A percentile compares a stretch with the other conserved stretches of the same genome.
Conservation (phyloP, 2,888 invertebrate genomes). For the Ecliptopera silaceata region DNA sequence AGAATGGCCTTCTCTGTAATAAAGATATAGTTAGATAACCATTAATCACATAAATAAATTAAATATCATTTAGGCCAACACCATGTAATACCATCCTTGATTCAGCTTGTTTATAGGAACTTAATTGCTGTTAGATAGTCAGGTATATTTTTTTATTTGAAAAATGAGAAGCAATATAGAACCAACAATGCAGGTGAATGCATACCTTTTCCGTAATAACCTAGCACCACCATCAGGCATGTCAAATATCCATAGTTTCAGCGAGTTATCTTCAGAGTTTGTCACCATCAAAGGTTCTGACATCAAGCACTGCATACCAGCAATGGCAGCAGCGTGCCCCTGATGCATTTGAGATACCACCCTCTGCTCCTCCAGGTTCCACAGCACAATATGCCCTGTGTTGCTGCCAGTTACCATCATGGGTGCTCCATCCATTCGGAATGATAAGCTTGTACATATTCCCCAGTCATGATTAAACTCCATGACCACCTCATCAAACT, state of each 20-base stretch:
- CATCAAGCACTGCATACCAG: constrained; percentile 92
- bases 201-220: constrained; percentile 87
- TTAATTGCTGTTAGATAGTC: too few relatives aligned
- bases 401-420: constrained; percentile 93
- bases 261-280: constrained; percentile 95
- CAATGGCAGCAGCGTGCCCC: constrained; percentile 90
- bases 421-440: constrained; percentile 92
- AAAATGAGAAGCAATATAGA: too few relatives aligned
- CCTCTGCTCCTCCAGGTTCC: constrained; percentile 94
- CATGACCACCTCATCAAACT: constrained; percentile 91
- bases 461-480: constrained; percentile 97
- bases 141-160: too few relatives aligned
- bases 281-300: constrained; percentile 95
- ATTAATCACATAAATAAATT: too few relatives aligned
- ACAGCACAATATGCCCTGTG: constrained; percentile 94
- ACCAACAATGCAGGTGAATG: too few relatives aligned
- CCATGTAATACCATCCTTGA: too few relatives aligned
- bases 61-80: too few relatives aligned
- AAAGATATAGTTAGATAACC: background rate
- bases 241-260: constrained; percentile 97
- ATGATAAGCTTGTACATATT: constrained; percentile 90
- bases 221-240: constrained; percentile 95
- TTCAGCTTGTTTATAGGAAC: too few relatives aligned
- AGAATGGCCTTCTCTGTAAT: constrained; percentile 89
- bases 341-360: constrained; percentile 90